phyloP scores from a whole-genome alignment of 2,888 invertebrate species.

The Saturnia japonica region DNA sequence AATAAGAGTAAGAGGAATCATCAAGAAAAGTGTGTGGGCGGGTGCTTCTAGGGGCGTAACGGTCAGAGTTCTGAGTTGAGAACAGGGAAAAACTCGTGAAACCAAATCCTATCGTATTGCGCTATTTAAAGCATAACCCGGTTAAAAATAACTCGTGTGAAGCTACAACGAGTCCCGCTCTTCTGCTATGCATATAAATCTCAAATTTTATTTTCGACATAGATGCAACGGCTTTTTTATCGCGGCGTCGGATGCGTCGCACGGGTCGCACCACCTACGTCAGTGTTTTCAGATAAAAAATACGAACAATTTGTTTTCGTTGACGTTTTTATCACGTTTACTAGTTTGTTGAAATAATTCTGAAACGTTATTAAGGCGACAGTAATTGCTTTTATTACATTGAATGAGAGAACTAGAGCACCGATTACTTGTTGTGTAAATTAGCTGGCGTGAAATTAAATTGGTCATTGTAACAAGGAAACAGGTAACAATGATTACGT shows the following conservation, averaged over 20 bases:
- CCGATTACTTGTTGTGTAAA: constrained; percentile 34
- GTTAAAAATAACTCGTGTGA: constrained; percentile 78
- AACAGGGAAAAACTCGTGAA: constrained; percentile 80
- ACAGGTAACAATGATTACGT: constrained; percentile 44
- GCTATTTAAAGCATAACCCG: constrained; percentile 81
- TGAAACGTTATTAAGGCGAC: constrained; percentile 12
- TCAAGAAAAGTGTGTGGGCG: constrained; percentile 62
- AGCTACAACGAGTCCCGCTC: constrained; percentile 78
- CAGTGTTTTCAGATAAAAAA: constrained; percentile 34
- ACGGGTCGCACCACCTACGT: constrained; percentile 36
- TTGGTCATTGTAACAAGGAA: constrained; percentile 43
- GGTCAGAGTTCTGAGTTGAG: constrained; percentile 62
- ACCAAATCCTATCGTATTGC: constrained; percentile 81
- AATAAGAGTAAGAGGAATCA: constrained; percentile 49
- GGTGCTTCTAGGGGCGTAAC: constrained; percentile 66
- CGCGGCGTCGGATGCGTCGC: constrained; percentile 21
- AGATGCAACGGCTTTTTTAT: constrained; percentile 67
- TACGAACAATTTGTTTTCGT: constrained; percentile 33
- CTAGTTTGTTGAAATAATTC: constrained; percentile 17
- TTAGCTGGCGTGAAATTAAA: constrained; percentile 45
- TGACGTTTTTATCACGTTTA: constrained; percentile 30
- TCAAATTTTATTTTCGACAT: constrained; percentile 76
- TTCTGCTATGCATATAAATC: constrained; percentile 76
- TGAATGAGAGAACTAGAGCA: constrained; percentile 22
- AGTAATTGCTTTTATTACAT: constrained; percentile 20